Evolutionary conservation across 2,113 vertebrate genomes (phyloP).

Genomic region (Lophotis ruficrista): DNA sequence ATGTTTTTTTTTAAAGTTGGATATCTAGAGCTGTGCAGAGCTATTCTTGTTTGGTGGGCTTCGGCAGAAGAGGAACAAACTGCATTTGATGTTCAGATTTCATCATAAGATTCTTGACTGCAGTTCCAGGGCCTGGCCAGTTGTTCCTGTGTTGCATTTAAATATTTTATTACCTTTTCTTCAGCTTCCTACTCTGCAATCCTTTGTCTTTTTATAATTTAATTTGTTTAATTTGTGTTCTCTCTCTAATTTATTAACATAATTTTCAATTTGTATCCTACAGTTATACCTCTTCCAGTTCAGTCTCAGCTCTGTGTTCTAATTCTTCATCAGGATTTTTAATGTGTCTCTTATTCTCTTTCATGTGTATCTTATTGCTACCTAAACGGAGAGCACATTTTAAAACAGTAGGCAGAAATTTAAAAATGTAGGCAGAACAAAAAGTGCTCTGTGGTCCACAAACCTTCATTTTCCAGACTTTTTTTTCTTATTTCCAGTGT

Average conservation of each 20-base stretch:
- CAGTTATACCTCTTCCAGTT: not conserved
- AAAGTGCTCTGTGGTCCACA: not conserved
- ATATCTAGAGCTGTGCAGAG: not conserved
- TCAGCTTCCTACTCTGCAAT: not conserved
- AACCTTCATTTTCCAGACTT: not conserved
- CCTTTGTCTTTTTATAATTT: not conserved
- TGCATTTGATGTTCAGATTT: not conserved
- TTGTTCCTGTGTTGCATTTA: not conserved
- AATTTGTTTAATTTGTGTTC: not conserved
- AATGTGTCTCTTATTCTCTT: not conserved
- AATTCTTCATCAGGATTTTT: not conserved
- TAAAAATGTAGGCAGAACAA: not conserved
- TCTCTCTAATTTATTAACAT: not conserved
- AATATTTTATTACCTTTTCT: not conserved
- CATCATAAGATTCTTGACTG: not conserved
- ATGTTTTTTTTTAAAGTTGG: not conserved
- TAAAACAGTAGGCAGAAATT: not conserved
- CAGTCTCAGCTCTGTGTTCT: not conserved
- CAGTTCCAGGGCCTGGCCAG: not conserved
- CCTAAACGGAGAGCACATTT: not conserved
- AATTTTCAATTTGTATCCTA: not conserved
- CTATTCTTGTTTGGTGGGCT: accelerated
- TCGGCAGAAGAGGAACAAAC: not conserved
- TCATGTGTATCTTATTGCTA: not conserved
- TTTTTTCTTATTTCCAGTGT: not conserved